Evolutionary conservation across 1,140 invertebrate species (phyloP), one percentile per base, ranked within the genome.

Genomic region (Drosophila sechellia): DNA sequence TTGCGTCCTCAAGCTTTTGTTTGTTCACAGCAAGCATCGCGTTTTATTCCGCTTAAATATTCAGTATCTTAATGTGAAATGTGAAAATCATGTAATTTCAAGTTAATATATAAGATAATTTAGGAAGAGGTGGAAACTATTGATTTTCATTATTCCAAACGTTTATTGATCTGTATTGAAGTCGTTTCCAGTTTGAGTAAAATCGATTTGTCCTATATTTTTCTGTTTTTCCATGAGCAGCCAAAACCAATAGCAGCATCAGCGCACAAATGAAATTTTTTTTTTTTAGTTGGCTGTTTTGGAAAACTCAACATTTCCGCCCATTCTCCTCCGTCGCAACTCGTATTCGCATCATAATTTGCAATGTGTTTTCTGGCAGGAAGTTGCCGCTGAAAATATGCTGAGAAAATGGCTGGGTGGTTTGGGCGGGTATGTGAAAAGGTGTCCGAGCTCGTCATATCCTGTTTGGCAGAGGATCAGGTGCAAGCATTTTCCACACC

Each of bases 391-490:
- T 60, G 59, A 46, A 69, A 65, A 61, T 74, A 61, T 75, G 66
- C 52, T 35, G 31, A 31, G 61, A 31, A 76, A 66, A 75, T 57
- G 34, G 53, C 66, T 57, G 42, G 53, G 57, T 60, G 43, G 3
- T 13, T 13, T 15, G 13, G 34, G 39, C 2, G 45, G 17, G 42
- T 1, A 8, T 2, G 31, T 10, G 5, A 22, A n/a, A 20, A 39
- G 20, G 25, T 37, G 25, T 34, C 49, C 66, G 57, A 86, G 77
- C 78, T 76, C 83, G 83, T 87, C 83, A 89, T 89, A 87, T 87
- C 83, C 83, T 83, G 83, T 87, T 87, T 79, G 83, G 77, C 68
- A 40, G n/a, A 52, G 60, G 72, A 65, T 84, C 65, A 69, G 72
- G 56, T 63, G 65, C 63, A 58, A 39, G 43, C 17, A 43, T 50